Base-by-base conservation (phyloP, 1,140 invertebrate genomes). In the Euborellia annulipes region DNA sequence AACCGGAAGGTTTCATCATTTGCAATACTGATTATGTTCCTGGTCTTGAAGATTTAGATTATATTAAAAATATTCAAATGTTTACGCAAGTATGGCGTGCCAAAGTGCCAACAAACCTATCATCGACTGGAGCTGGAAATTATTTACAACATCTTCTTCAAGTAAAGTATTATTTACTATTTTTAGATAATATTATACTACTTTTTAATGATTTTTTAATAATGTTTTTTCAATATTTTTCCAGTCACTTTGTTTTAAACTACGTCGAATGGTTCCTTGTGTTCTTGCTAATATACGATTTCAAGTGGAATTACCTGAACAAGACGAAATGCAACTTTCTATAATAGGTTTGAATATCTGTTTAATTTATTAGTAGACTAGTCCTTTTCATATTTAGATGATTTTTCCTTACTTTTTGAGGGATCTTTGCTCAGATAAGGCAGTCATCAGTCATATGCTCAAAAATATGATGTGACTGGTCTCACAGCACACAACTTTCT, bases 251-350 rank as follows among this genome's bases (percentile, higher is more conserved):
- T 90, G 78, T 60, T 90, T 90, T 53, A 90, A 91, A 65, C 62
- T 91, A 23, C 72, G 87, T 36, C 70, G 79, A 36, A 78, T 88
- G 73, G 75, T 78, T 21, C 88, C 88, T 0, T 91, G 86, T 62
- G 79, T 81, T 43, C 62, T 92, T 9, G 79, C 77, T 51, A 77
- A 84, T 61, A 56, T 92, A 17, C 73, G 76, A 50, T 88, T 91
- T 58, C 70, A 76, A 55, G 69, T 90, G 3, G 82, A 85, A 53
- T 63, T 89, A 47, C 83, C 85, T 0, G 85, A 90, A 59, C 75
- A 79, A 41, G 89, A 95, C 61, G 88, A 94, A 67, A 78, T 95
- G 49, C 90, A 94, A 62, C 65, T 95, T 34, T 76, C 80, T 41
- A 71, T 84, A 11, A 67, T 79, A 48, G 62, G 78, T 74, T 58